phyloP scores from a whole-genome alignment of 2,888 invertebrate species.

The Rotaria sp. region DNA sequence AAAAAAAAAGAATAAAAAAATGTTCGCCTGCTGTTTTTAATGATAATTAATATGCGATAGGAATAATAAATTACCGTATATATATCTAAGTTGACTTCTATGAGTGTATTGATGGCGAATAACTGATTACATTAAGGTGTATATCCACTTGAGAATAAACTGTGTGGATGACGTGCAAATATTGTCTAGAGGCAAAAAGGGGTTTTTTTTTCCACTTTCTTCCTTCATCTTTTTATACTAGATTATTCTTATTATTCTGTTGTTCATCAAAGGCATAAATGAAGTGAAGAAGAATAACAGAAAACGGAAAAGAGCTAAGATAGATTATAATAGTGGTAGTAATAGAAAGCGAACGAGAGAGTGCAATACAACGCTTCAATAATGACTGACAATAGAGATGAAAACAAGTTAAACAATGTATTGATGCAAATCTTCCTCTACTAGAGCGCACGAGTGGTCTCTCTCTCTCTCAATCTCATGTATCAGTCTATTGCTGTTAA shows the following conservation, averaged over 20 bases:
- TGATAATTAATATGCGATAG: background rate
- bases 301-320: background rate
- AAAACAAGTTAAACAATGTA: conserved; percentile 1
- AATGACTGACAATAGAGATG: background rate
- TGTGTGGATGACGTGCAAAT: background rate
- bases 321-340: background rate
- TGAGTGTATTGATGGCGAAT: background rate
- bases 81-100: background rate
- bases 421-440: background rate
- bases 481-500: background rate
- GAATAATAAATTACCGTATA: background rate
- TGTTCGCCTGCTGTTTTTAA: too few species aligned
- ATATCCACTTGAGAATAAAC: background rate
- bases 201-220: background rate
- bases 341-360: background rate
- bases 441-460: background rate
- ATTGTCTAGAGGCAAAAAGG: background rate
- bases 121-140: background rate
- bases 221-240: background rate
- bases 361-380: conserved; percentile 7
- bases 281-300: conserved; percentile 2
- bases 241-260: background rate
- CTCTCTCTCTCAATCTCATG: background rate
- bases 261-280: background rate
- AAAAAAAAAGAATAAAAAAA: background rate